Evolutionary conservation across 2,113 vertebrate species (phyloP).

Genomic region (Leptobrachium leishanense): DNA sequence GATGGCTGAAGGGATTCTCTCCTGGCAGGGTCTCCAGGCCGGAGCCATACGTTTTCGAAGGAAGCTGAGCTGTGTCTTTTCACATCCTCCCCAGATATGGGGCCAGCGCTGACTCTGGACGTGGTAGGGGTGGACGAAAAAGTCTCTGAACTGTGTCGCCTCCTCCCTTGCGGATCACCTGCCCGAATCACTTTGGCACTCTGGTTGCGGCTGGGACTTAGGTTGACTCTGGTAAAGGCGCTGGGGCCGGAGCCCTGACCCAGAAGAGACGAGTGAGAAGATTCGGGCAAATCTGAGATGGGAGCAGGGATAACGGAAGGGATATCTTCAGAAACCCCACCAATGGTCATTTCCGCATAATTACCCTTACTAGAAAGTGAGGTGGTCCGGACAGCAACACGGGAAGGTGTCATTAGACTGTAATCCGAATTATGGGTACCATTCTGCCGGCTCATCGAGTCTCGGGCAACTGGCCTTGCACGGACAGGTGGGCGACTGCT

Average conservation of each 20-base stretch:
- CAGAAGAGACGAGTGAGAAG: constrained; percentile 53
- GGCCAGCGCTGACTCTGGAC: constrained; percentile 53
- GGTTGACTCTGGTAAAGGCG: constrained; percentile 75
- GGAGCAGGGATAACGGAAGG: constrained; percentile 43
- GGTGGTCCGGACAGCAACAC: constrained; percentile 48
- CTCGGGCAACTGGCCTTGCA: constrained; percentile 55
- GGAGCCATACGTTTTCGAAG: constrained; percentile 83
- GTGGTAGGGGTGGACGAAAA: constrained; percentile 72
- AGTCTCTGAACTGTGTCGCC: constrained; percentile 81
- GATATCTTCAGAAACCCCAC: constrained; percentile 44
- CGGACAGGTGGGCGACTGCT: constrained; percentile 49
- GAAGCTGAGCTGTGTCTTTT: constrained; percentile 84
- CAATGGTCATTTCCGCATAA: constrained; percentile 65
- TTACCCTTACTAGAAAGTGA: constrained; percentile 45
- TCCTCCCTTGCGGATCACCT: constrained; percentile 75
- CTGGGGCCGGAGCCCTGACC: constrained; percentile 58
- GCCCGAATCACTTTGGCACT: constrained; percentile 83
- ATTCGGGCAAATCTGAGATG: constrained; percentile 51
- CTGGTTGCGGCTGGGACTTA: constrained; percentile 71
- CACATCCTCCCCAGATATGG: constrained; percentile 63
- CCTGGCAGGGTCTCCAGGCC: constrained; percentile 60
- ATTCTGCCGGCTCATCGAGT: constrained; percentile 76
- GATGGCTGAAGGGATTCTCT: constrained; percentile 33
- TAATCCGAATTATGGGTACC: constrained; percentile 60
- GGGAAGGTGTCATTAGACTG: constrained; percentile 46